phyloP scores from a whole-genome alignment of 2,113 vertebrate genomes.

The Cyanistes caeruleus region DNA sequence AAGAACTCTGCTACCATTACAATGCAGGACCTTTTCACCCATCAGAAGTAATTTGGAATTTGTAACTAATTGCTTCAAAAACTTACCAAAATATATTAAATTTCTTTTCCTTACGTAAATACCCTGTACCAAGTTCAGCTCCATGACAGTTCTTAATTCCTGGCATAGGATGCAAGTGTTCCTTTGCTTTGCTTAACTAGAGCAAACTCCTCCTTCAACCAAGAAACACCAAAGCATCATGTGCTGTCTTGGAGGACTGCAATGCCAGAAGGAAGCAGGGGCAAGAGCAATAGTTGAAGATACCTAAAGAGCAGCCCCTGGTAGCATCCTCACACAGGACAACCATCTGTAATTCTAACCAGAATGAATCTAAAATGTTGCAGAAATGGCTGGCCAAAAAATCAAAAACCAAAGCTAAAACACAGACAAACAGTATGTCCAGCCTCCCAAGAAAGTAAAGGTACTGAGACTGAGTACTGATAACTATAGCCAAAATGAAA shows the following conservation, averaged over 20 bases:
- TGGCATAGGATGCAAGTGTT: background rate
- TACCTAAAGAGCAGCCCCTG: background rate
- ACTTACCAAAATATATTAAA: background rate
- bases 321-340: background rate
- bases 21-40: background rate
- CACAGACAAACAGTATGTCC: background rate
- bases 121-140: background rate
- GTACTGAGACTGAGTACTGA: background rate
- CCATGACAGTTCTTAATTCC: background rate
- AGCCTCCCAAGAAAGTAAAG: background rate
- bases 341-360: background rate
- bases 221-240: background rate
- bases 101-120: background rate
- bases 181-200: background rate
- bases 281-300: background rate
- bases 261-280: background rate
- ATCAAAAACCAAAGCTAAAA: fast-evolving
- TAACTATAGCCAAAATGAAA: background rate
- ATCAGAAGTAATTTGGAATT: background rate
- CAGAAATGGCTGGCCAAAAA: background rate
- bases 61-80: background rate
- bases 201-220: background rate
- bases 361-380: background rate
- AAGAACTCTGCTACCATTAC: background rate
- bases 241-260: background rate